Conservation (phyloP, 2,888 invertebrate genomes). For the Lithophane socia region DNA sequence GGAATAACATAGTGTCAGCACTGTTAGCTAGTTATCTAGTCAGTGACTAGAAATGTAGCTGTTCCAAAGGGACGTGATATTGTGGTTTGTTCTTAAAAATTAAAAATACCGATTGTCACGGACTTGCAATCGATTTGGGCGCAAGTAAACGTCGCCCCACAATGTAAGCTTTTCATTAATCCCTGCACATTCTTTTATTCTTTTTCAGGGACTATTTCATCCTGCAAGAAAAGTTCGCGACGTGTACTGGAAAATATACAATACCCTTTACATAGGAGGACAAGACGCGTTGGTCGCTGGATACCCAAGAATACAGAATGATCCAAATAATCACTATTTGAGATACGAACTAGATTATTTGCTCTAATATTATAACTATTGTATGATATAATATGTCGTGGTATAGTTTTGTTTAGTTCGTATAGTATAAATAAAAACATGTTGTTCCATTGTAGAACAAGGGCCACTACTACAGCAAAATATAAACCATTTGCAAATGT, state of each 20-base stretch:
- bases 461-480: slow-evolving; percentile 41
- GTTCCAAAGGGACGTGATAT: neutral
- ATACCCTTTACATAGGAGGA: slow-evolving; percentile 99
- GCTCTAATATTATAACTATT: slow-evolving; percentile 90
- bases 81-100: neutral
- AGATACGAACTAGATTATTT: slow-evolving; percentile 98
- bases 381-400: slow-evolving; percentile 56
- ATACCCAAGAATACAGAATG: slow-evolving; percentile 98
- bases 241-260: slow-evolving; percentile 99
- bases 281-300: slow-evolving; percentile 99
- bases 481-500: slow-evolving; percentile 1
- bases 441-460: slow-evolving; percentile 46
- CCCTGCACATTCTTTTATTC: slow-evolving; percentile 27
- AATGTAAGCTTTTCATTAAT: slow-evolving; percentile 3
- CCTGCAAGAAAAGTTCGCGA: slow-evolving; percentile 99
- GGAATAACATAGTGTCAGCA: neutral
- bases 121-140: neutral
- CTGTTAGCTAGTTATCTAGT: neutral
- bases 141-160: neutral
- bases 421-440: slow-evolving; percentile 39
- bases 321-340: slow-evolving; percentile 97
- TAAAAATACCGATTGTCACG: neutral
- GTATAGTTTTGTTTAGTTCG: slow-evolving; percentile 61
- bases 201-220: slow-evolving; percentile 97
- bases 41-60: neutral